A percentile compares a stretch with the other conserved stretches of the same genome.
phyloP scores from a whole-genome alignment of 2,888 invertebrate species.

The Lycocerus yunnanus region DNA sequence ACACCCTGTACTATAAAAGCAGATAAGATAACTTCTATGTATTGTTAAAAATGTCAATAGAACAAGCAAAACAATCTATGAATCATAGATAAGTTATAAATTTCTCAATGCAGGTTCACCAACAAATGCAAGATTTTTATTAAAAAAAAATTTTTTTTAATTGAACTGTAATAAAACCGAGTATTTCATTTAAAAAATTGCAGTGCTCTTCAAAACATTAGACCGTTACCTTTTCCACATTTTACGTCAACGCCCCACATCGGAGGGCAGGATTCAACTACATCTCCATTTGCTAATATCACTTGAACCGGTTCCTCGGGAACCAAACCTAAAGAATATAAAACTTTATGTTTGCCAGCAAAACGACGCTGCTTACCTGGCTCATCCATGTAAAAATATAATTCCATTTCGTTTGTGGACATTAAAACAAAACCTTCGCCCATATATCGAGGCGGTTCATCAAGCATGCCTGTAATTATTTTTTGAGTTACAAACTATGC shows the following conservation, averaged over 20 bases:
- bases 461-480: slow-evolving; percentile 68
- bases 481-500: background rate
- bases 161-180: too few relatives aligned
- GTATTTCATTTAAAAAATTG: too few relatives aligned
- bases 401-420: slow-evolving; percentile 91
- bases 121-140: too few relatives aligned
- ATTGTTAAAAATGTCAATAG: too few relatives aligned
- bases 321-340: slow-evolving; percentile 64
- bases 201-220: too few relatives aligned
- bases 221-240: slow-evolving; percentile 78
- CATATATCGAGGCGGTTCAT: slow-evolving; percentile 96
- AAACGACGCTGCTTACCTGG: slow-evolving; percentile 63
- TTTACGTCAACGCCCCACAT: slow-evolving; percentile 96
- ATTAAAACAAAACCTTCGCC: slow-evolving; percentile 97
- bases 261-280: slow-evolving; percentile 90
- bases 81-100: too few relatives aligned
- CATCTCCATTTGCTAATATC: slow-evolving; percentile 89
- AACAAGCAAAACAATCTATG: too few relatives aligned
- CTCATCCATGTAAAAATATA: slow-evolving; percentile 98
- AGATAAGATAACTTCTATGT: too few relatives aligned
- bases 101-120: too few relatives aligned
- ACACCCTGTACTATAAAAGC: too few relatives aligned
- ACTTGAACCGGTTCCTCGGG: slow-evolving; percentile 90
- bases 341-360: background rate
- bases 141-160: too few relatives aligned